phyloP scores from a whole-genome alignment of 1,140 invertebrate species.

The Belonocnema kinseyi region DNA sequence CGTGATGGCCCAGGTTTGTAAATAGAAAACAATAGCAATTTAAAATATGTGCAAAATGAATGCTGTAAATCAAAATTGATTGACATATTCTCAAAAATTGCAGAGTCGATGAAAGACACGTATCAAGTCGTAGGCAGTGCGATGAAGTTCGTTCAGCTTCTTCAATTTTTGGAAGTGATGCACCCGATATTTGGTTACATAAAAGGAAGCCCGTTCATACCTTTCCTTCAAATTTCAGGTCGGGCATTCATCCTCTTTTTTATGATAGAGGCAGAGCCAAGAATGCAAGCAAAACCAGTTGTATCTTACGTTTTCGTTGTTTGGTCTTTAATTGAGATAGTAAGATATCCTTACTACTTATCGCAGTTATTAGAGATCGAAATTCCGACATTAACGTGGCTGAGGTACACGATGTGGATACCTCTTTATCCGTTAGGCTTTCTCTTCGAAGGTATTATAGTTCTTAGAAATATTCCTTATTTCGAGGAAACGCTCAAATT shows the following conservation, averaged over 20 bases:
- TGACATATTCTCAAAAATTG: conserved; percentile 52
- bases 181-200: conserved; percentile 94
- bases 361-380: conserved; percentile 85
- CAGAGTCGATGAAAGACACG: conserved; percentile 83
- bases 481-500: conserved; percentile 91
- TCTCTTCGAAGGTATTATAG: conserved; percentile 89
- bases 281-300: conserved; percentile 91
- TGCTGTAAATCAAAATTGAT: conserved; percentile 9
- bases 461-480: conserved; percentile 89
- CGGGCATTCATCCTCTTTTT: conserved; percentile 88
- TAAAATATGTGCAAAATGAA: conserved; percentile 22
- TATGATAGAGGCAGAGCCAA: conserved; percentile 88
- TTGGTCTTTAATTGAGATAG: conserved; percentile 88
- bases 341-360: conserved; percentile 95
- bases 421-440: conserved; percentile 93
- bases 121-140: conserved; percentile 87
- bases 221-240: conserved; percentile 85
- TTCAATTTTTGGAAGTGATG: conserved; percentile 92
- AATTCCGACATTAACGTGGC: conserved; percentile 89
- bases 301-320: conserved; percentile 91
- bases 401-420: conserved; percentile 95
- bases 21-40: conserved; percentile 33
- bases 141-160: conserved; percentile 88
- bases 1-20: conserved; percentile 82
- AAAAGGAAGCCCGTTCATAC: conserved; percentile 80